These are phyloP conservation scores for Hypomesus transpacificus DNA, from an alignment of 2,113 vertebrate genomes.

Conservation along the genomic window DNA sequence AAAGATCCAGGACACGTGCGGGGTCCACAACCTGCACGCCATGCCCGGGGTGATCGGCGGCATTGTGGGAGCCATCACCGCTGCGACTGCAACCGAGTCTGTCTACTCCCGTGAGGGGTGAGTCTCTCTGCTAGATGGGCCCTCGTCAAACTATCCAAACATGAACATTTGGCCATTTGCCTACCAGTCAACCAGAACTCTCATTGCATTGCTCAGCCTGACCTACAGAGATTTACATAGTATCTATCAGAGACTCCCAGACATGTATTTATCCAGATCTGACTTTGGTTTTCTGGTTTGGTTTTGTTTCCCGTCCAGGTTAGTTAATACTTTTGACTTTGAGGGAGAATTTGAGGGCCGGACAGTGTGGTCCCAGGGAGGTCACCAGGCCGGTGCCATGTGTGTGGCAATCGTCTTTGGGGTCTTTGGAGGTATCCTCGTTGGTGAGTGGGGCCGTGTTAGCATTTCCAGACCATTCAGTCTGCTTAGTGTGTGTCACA, in stretches of 20 bases:
- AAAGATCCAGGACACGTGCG: conserved; percentile 91
- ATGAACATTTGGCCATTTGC: too few relatives aligned
- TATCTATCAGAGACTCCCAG: background rate
- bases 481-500: background rate
- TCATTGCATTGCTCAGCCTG: background rate
- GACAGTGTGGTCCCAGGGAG: conserved; percentile 72
- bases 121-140: conserved; percentile 28
- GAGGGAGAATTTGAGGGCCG: conserved; percentile 34
- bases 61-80: conserved; percentile 85
- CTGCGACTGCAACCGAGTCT: conserved; percentile 68
- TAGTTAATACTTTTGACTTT: conserved; percentile 72
- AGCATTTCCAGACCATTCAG: background rate
- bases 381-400: conserved; percentile 83
- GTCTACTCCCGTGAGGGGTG: conserved; percentile 82
- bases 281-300: background rate
- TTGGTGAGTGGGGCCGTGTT: conserved; percentile 69
- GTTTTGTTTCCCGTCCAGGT: conserved; percentile 61
- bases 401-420: conserved; percentile 84
- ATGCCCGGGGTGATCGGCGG: conserved; percentile 88
- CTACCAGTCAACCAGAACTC: background rate
- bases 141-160: too few relatives aligned
- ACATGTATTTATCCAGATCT: background rate
- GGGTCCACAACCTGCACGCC: conserved; percentile 91
- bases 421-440: conserved; percentile 79
- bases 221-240: too few relatives aligned